Conservation (phyloP, 2,888 invertebrate genomes). For the Xanthorhoe designata region DNA sequence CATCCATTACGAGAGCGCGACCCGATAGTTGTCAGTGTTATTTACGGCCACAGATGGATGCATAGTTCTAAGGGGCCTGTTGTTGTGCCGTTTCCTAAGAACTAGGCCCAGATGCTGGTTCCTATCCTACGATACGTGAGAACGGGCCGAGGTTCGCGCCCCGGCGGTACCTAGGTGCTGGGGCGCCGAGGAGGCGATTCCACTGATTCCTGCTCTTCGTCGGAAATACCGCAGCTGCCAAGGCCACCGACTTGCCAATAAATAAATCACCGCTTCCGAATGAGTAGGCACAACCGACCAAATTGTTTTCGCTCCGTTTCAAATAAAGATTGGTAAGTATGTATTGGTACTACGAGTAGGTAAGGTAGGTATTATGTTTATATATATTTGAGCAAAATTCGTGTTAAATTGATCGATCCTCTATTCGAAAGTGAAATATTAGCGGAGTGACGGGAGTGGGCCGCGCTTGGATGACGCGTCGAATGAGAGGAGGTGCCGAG, state of each 20-base stretch:
- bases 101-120: neutral
- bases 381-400: no score
- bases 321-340: neutral
- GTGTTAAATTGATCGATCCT: constrained; percentile 6
- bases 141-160: no score
- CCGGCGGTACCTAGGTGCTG: neutral
- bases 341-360: no score
- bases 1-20: constrained; percentile 22
- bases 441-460: neutral
- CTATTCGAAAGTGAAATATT: no score
- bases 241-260: constrained; percentile 8
- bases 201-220: constrained; percentile 16
- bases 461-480: neutral
- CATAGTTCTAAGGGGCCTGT: neutral
- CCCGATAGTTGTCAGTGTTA: neutral
- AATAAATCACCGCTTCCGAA: constrained; percentile 27
- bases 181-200: constrained; percentile 3
- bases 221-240: constrained; percentile 15
- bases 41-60: constrained; percentile 3
- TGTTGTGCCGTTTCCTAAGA: neutral
- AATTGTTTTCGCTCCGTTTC: constrained; percentile 25
- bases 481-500: neutral
- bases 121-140: no score
- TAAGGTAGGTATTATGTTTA: no score
- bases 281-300: neutral